Evolutionary conservation across 2,888 invertebrate species (phyloP).

Genomic region (Drosophila kuntzei): DNA sequence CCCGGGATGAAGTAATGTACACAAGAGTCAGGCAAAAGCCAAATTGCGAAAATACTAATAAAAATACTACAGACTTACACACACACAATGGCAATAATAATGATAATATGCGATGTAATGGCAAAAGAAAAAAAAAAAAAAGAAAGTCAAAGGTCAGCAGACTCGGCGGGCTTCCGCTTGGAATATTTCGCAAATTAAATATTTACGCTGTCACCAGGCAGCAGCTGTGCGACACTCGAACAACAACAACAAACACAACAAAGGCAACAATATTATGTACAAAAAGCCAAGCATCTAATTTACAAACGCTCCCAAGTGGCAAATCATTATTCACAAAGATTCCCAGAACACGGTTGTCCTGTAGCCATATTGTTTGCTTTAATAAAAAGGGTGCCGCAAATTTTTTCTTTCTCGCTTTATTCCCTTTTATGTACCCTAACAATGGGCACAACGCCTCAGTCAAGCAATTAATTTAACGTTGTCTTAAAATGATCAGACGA

Average conservation of each 20-base stretch:
- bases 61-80: slow-evolving; percentile 32
- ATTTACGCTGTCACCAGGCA: slow-evolving; percentile 70
- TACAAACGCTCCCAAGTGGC: slow-evolving; percentile 80
- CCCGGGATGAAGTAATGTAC: slow-evolving; percentile 20
- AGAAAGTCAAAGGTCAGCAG: slow-evolving; percentile 64
- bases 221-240: slow-evolving; percentile 45
- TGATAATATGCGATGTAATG: slow-evolving; percentile 34
- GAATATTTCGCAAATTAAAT: slow-evolving; percentile 74
- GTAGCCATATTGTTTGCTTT: slow-evolving; percentile 59
- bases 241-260: slow-evolving; percentile 40
- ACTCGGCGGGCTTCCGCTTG: slow-evolving; percentile 60
- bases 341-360: slow-evolving; percentile 49
- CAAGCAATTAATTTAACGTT: background rate
- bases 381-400: slow-evolving; percentile 55
- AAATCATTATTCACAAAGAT: slow-evolving; percentile 77
- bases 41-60: slow-evolving; percentile 50
- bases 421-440: slow-evolving; percentile 7
- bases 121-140: slow-evolving; percentile 11
- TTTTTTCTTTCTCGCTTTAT: slow-evolving; percentile 8
- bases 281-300: slow-evolving; percentile 69
- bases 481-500: no score
- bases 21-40: slow-evolving; percentile 21
- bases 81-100: slow-evolving; percentile 38
- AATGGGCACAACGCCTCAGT: background rate
- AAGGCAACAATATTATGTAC: no score